These are phyloP conservation scores for Monopterus albus DNA, from an alignment of 2,113 vertebrate genomes.

Conservation along the genomic window DNA sequence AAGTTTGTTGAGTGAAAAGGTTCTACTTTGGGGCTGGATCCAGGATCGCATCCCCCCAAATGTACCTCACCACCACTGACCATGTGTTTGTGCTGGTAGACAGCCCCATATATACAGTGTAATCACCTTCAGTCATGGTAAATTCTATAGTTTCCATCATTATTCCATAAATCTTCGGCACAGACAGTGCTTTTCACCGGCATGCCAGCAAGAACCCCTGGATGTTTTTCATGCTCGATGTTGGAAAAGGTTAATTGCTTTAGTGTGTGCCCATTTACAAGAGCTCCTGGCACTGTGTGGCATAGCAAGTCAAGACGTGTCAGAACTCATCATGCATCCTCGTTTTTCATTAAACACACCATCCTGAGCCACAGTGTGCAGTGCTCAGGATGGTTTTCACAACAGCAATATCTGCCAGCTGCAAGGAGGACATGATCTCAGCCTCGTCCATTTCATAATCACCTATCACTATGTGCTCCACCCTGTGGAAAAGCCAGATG, in stretches of 20 bases:
- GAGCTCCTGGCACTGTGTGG: constrained; percentile 46
- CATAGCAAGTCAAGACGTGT: constrained; percentile 52
- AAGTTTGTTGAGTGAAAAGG: neutral
- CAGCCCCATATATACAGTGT: no score
- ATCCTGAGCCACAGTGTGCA: neutral
- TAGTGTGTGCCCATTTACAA: constrained; percentile 41
- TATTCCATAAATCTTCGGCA: constrained; percentile 3
- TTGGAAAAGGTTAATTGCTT: constrained; percentile 64
- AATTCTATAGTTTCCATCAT: constrained; percentile 4
- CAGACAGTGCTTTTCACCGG: constrained; percentile 13
- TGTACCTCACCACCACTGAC: neutral
- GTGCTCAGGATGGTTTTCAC: constrained; percentile 10
- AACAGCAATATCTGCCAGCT: constrained; percentile 61
- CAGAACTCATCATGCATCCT: constrained; percentile 50
- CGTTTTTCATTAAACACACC: constrained; percentile 31
- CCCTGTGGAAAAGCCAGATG: neutral
- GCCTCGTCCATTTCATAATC: neutral
- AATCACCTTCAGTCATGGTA: neutral
- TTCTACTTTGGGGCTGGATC: neutral
- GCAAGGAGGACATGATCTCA: constrained; percentile 1
- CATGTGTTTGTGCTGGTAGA: neutral
- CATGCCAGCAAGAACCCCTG: constrained; percentile 5
- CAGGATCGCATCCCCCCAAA: neutral
- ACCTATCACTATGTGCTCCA: neutral
- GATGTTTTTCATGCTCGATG: constrained; percentile 19